A percentile compares a stretch with the other conserved stretches of the same genome.
Conservation (phyloP, 2,797 vertebrate genomes). For the Sciaenops ocellatus region DNA sequence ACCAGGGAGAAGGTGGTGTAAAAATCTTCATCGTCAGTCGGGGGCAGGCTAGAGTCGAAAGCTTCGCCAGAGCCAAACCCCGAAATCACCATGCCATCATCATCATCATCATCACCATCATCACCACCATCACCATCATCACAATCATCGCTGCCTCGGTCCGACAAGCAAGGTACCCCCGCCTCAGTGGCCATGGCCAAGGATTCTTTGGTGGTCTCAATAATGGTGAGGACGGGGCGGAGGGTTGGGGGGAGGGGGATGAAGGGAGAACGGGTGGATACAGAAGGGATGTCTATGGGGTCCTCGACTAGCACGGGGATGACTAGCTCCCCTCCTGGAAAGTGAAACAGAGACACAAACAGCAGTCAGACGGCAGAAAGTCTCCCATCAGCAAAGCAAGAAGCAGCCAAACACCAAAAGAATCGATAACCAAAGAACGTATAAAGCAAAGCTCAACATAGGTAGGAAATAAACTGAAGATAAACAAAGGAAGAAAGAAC, state of each 20-base stretch:
- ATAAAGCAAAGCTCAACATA: conserved; percentile 80
- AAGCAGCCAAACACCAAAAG: conserved; percentile 73
- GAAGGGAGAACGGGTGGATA: conserved; percentile 97
- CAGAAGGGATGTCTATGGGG: conserved; percentile 97
- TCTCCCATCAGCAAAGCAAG: conserved; percentile 31
- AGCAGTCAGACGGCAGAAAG: conserved; percentile 60
- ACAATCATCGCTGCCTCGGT: conserved; percentile 99
- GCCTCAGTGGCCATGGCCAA: conserved; percentile 99
- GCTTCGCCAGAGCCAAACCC: conserved; percentile 99
- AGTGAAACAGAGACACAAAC: conserved; percentile 80
- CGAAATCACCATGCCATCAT: conserved; percentile 98
- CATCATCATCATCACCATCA: conserved; percentile 92
- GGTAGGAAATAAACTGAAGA: conserved; percentile 65
- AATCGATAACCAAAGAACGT: conserved; percentile 63
- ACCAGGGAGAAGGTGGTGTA: conserved; percentile 99
- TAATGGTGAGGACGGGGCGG: conserved; percentile 99
- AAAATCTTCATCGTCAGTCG: conserved; percentile 99
- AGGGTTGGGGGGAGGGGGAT: conserved; percentile 97
- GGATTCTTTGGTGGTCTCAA: conserved; percentile 99
- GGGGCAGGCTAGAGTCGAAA: conserved; percentile 99
- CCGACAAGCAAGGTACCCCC: conserved; percentile 99
- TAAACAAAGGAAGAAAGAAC: conserved; percentile 63
- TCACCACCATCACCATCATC: conserved; percentile 99
- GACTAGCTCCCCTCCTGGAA: conserved; percentile 99
- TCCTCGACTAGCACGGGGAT: conserved; percentile 99